A percentile compares a stretch with the other conserved stretches of the same genome.
Conservation (phyloP, 2,113 vertebrate genomes). For the Spheniscus mendiculus region DNA sequence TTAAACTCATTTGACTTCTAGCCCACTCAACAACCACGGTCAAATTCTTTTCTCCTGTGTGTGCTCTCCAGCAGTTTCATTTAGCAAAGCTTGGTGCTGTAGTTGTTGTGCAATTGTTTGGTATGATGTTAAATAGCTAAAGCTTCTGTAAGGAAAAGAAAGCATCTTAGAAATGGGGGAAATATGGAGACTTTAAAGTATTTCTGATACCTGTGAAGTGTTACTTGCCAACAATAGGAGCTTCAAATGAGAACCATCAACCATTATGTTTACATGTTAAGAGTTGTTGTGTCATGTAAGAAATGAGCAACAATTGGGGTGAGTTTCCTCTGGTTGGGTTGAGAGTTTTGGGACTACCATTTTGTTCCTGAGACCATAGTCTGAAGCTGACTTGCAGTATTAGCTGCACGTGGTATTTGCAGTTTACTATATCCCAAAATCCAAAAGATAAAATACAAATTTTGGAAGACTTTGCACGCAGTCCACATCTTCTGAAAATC, state of each 20-base stretch:
- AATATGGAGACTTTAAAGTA: background rate
- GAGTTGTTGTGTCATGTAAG: background rate
- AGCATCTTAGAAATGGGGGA: background rate
- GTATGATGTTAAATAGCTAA: background rate
- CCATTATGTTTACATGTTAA: constrained; percentile 61
- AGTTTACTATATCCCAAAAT: background rate
- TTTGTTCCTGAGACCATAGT: background rate
- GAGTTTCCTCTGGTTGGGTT: background rate
- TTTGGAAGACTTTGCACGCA: background rate
- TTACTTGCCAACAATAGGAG: constrained; percentile 5
- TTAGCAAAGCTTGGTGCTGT: constrained; percentile 32
- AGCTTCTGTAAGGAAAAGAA: background rate
- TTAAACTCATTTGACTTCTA: background rate
- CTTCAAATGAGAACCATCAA: background rate
- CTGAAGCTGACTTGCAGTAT: constrained; percentile 30
- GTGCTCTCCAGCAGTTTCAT: constrained; percentile 11
- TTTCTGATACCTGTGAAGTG: constrained; percentile 44
- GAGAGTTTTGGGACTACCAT: background rate
- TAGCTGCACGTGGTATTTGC: background rate
- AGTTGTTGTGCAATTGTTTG: constrained; percentile 14
- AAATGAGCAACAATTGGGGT: background rate
- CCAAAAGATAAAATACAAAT: background rate
- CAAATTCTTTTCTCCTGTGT: background rate
- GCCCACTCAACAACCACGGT: background rate
- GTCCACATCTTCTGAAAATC: background rate